These are phyloP conservation scores for Meleagris gallopavo DNA, from an alignment of 2,113 vertebrate genomes.

Conservation along the genomic window DNA sequence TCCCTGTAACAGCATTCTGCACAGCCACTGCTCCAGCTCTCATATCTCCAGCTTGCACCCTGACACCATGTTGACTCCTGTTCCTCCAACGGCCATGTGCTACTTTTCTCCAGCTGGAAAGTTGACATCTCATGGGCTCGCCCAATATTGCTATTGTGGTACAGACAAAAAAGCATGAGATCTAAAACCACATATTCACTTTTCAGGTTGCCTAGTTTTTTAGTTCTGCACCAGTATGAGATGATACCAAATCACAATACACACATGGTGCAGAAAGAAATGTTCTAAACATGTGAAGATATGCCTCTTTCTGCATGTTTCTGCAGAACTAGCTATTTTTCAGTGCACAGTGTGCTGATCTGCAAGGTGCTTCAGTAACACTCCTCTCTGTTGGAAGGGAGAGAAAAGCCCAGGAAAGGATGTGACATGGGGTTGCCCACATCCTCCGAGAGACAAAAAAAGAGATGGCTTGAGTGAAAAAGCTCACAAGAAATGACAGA, in stretches of 20 bases:
- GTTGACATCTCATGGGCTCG: neutral
- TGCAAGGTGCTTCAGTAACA: neutral
- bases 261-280: neutral
- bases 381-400: neutral
- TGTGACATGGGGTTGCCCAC: neutral
- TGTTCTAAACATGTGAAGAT: fast-evolving
- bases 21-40: neutral
- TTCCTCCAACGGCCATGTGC: neutral
- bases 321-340: neutral
- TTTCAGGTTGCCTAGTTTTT: neutral
- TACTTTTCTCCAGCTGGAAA: neutral
- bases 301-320: neutral
- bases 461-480: neutral
- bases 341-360: neutral
- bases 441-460: neutral
- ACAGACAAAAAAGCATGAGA: neutral
- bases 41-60: neutral
- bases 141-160: neutral
- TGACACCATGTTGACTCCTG: neutral
- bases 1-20: neutral
- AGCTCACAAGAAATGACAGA: neutral
- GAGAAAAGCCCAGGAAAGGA: neutral
- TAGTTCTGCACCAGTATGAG: neutral
- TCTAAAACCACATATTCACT: neutral
- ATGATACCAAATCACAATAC: neutral